These are phyloP conservation scores for Noctua pronuba DNA, from an alignment of 2,888 invertebrate species.

Conservation along the genomic window DNA sequence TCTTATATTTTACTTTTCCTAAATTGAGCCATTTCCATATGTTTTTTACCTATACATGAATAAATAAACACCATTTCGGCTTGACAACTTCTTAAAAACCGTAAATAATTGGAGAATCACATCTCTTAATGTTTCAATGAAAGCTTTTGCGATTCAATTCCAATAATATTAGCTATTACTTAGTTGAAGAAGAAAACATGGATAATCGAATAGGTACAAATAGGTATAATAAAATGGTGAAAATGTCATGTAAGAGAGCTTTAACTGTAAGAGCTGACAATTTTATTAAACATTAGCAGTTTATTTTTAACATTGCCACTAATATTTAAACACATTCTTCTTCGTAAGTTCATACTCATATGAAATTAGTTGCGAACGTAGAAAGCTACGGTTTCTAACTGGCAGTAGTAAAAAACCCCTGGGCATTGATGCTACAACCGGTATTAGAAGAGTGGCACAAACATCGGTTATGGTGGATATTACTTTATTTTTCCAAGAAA, in stretches of 20 bases:
- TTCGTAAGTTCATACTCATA: not conserved
- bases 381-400: constrained; percentile 10
- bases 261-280: not conserved
- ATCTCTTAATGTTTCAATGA: not conserved
- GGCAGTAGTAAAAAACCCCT: not conserved
- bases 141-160: not conserved
- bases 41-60: no score
- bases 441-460: not conserved
- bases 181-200: not conserved
- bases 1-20: not conserved
- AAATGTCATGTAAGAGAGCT: not conserved
- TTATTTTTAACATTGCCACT: not conserved
- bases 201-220: not conserved
- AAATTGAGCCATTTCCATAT: not conserved
- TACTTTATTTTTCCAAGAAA: no score
- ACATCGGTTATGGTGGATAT: not conserved
- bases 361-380: not conserved
- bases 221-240: not conserved
- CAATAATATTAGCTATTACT: not conserved
- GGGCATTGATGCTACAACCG: not conserved
- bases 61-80: no score
- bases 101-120: no score
- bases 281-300: no score
- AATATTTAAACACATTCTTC: no score
- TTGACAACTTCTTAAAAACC: no score